phyloP scores from a whole-genome alignment of 1,140 invertebrate genomes.

The Drosophila takahashii region DNA sequence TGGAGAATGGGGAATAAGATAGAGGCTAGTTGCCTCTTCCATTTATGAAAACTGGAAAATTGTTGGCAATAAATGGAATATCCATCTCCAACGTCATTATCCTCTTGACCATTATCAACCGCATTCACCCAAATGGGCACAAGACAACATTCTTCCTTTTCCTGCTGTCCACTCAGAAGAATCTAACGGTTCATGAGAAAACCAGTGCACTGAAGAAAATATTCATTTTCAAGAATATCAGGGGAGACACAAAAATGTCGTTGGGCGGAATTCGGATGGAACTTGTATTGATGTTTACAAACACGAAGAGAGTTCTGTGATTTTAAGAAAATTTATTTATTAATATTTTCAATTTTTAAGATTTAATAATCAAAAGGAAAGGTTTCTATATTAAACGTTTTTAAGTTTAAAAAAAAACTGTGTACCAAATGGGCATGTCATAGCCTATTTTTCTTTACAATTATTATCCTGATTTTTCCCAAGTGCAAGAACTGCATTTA shows the following conservation, averaged over 20 bases:
- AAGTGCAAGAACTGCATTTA: conserved; percentile 23
- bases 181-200: conserved; percentile 57
- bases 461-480: neutral
- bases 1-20: conserved; percentile 11
- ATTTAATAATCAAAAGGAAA: no score
- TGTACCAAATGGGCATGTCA: no score
- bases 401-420: no score
- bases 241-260: no score
- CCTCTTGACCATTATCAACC: conserved; percentile 27
- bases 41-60: conserved; percentile 71
- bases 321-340: no score
- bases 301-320: no score
- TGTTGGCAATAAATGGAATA: conserved; percentile 65
- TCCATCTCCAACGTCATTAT: conserved; percentile 46
- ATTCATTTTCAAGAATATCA: neutral
- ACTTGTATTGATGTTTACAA: no score
- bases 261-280: no score
- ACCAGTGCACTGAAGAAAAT: conserved; percentile 18
- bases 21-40: conserved; percentile 18
- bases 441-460: neutral
- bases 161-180: conserved; percentile 16
- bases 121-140: conserved; percentile 45
- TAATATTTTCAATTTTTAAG: no score
- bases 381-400: no score
- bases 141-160: conserved; percentile 46